phyloP scores from a whole-genome alignment of 2,888 invertebrate species.

The Yponomeuta plumbellus region DNA sequence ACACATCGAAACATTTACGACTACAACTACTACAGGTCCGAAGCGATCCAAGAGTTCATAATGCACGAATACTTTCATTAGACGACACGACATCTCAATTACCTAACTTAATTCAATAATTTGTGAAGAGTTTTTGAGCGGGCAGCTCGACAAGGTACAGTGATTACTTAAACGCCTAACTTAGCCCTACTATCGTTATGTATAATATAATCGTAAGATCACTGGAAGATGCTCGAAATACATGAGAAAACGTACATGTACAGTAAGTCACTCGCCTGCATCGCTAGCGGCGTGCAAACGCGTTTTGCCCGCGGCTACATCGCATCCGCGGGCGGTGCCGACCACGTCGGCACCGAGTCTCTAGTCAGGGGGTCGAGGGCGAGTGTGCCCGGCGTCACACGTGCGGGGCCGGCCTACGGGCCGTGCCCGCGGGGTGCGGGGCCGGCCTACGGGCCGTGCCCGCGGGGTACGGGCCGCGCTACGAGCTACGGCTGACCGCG shows the following conservation, averaged over 20 bases:
- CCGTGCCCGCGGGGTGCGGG: slow-evolving; percentile 3
- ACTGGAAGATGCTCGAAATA: slow-evolving; percentile 71
- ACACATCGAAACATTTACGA: slow-evolving; percentile 68
- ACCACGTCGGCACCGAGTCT: slow-evolving; percentile 25
- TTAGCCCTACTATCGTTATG: slow-evolving; percentile 61
- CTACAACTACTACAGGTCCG: slow-evolving; percentile 63
- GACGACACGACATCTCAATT: slow-evolving; percentile 42
- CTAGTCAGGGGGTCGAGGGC: slow-evolving; percentile 25
- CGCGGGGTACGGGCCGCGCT: slow-evolving; percentile 7
- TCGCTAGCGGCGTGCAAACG: slow-evolving; percentile 35
- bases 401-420: not conserved
- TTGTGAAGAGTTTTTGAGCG: slow-evolving; percentile 66
- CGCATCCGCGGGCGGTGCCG: slow-evolving; percentile 19
- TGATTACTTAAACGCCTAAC: slow-evolving; percentile 59
- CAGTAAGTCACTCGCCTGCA: slow-evolving; percentile 44
- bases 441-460: not conserved
- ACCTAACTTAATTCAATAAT: slow-evolving; percentile 61
- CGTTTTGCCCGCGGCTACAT: slow-evolving; percentile 20
- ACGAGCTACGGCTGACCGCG: slow-evolving; percentile 4
- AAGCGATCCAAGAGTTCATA: slow-evolving; percentile 55
- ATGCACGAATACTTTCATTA: slow-evolving; percentile 45
- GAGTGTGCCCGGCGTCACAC: not conserved
- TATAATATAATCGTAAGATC: slow-evolving; percentile 62
- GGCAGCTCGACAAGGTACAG: slow-evolving; percentile 61
- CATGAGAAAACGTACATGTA: slow-evolving; percentile 48